Conservation (phyloP, 1,140 invertebrate genomes). For the Stratiolaelaps scimitus region DNA sequence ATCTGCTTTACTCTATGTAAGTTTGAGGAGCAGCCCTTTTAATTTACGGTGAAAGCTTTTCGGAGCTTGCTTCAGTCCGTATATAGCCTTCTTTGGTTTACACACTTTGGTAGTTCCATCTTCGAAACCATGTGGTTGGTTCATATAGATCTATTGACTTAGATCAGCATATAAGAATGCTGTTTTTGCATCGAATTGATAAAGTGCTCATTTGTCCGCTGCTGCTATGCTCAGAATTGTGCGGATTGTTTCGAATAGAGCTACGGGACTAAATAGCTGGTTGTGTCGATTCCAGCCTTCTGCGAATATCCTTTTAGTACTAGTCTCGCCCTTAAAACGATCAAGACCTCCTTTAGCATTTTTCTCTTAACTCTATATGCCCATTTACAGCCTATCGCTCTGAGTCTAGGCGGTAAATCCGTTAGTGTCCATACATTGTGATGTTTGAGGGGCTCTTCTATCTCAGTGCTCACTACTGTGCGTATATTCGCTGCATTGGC, state of each 20-base stretch:
- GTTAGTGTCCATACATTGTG: neutral
- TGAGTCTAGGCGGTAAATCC: neutral
- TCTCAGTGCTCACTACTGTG: neutral
- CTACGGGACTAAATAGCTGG: slow-evolving; percentile 8
- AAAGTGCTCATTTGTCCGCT: neutral
- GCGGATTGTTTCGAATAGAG: too few relatives aligned
- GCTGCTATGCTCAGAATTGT: too few relatives aligned
- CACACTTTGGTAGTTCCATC: neutral
- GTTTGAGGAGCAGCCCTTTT: too few relatives aligned
- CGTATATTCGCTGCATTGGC: too few relatives aligned
- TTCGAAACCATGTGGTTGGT: neutral
- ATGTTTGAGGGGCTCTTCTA: neutral
- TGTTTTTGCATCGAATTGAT: slow-evolving; percentile 2
- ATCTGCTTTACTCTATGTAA: too few relatives aligned
- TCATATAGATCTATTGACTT: neutral
- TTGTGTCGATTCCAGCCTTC: neutral
- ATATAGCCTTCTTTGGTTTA: too few relatives aligned
- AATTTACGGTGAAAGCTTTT: neutral
- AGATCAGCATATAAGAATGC: neutral
- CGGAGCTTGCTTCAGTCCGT: neutral
- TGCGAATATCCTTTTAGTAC: neutral
- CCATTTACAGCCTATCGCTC: neutral
- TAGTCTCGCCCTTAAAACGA: too few relatives aligned
- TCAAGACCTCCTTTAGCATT: too few relatives aligned
- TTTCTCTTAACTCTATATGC: neutral